Evolutionary conservation across 2,797 vertebrate genomes (phyloP).

Genomic region (Myotis daubentonii): DNA sequence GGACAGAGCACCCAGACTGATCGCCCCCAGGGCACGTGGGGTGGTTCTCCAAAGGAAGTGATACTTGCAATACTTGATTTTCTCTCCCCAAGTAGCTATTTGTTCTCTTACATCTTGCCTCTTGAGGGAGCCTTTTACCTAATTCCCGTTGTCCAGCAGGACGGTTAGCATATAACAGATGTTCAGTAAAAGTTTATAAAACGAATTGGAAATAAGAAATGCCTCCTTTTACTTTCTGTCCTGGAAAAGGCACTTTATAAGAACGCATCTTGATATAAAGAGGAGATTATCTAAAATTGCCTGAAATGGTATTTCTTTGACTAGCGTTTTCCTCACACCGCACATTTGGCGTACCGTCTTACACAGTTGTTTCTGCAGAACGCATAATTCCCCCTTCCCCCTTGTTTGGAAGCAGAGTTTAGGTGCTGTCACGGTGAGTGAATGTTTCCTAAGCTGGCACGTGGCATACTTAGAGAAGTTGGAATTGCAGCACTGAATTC

Average conservation of each 20-base stretch:
- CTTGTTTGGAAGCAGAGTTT: background rate
- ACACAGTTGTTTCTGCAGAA: background rate
- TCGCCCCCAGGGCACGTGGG: background rate
- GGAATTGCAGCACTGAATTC: slow-evolving; percentile 54
- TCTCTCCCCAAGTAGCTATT: background rate
- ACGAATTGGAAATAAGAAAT: background rate
- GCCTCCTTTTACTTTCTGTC: background rate
- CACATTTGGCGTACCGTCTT: background rate
- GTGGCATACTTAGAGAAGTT: slow-evolving; percentile 43
- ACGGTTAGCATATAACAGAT: background rate
- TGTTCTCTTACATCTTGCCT: background rate
- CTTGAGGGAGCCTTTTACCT: background rate
- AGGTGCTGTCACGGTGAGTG: slow-evolving; percentile 3
- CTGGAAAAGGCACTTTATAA: background rate
- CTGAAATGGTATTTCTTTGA: background rate
- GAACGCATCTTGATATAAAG: background rate
- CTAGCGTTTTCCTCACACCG: background rate
- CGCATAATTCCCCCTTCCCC: background rate
- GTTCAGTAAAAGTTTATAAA: background rate
- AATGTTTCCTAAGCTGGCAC: slow-evolving; percentile 35
- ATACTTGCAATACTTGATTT: background rate
- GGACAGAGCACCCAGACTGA: background rate
- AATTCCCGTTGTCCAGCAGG: background rate
- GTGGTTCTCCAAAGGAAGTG: background rate
- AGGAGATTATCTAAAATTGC: background rate